Evolutionary conservation across 2,888 invertebrate genomes (phyloP).

Genomic region (Biston betularia): DNA sequence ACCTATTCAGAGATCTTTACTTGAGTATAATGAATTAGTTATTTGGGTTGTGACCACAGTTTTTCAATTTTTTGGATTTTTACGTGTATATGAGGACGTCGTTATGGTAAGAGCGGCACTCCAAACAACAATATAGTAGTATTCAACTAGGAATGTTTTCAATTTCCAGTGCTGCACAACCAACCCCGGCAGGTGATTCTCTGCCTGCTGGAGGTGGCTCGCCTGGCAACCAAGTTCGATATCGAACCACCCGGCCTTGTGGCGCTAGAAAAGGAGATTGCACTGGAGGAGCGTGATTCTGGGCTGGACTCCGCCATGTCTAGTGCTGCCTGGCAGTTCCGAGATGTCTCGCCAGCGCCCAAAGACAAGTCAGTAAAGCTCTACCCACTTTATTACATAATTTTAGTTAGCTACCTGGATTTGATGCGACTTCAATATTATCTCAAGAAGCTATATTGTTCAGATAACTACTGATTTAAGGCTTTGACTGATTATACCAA

Average conservation of each 20-base stretch:
- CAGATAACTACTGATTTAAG: too few relatives aligned
- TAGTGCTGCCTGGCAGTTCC: slow-evolving; percentile 90
- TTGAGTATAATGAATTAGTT: too few relatives aligned
- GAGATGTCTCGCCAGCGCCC: slow-evolving; percentile 72
- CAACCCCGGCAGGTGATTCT: slow-evolving; percentile 94
- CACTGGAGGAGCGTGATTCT: slow-evolving; percentile 90
- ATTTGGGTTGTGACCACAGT: too few relatives aligned
- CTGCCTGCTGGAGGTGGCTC: slow-evolving; percentile 94
- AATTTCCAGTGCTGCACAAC: slow-evolving; percentile 89
- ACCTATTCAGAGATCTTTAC: too few relatives aligned
- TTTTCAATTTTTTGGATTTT: too few relatives aligned
- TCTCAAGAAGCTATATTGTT: too few relatives aligned
- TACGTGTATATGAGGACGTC: too few relatives aligned
- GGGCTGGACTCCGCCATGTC: slow-evolving; percentile 88
- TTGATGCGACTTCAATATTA: background rate
- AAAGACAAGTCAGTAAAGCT: slow-evolving; percentile 59
- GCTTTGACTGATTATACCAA: too few relatives aligned
- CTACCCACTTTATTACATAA: background rate
- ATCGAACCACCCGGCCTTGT: slow-evolving; percentile 93
- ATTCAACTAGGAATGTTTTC: background rate
- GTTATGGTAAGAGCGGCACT: too few relatives aligned
- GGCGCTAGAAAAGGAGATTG: slow-evolving; percentile 94
- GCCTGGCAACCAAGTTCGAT: slow-evolving; percentile 91
- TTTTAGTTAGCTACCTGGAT: background rate
- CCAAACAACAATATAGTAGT: too few relatives aligned